Evolutionary conservation across 2,797 vertebrate genomes (phyloP), one percentile per base, ranked within the genome.

Genomic region (Triplophysa yarkandensis): DNA sequence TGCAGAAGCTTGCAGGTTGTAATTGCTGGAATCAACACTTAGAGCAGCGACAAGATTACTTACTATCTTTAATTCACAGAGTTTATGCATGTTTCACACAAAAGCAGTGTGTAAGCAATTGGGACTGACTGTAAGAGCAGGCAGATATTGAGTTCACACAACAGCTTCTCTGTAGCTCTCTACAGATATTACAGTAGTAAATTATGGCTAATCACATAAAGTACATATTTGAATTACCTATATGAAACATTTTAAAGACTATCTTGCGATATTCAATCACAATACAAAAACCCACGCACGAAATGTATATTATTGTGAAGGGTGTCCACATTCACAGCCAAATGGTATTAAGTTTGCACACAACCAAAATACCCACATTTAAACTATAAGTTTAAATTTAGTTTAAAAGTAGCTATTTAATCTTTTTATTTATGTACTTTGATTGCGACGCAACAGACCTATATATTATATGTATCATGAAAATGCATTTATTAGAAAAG

Each of bases 51-150:
- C 54, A 70, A 23, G 17, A 30, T 5, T 28, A 50, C 13, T 41
- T 55, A 28, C 19, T 65, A n/a, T 57, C 9, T 16, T 36, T 32
- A 65, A 65, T 65, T 57, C 23, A 65, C 46, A 23, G 9, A 19
- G 34, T 48, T 32, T n/a, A 34, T 2, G 8, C 6, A 3, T n/a
- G 3, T n/a, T 58, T 9, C 7, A 10, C 55, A n/a, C 8, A 8
- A n/a, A 41, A 14, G 50, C 11, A 27, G 48, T 2, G 10, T 19
- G 8, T 17, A 48, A 48, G n/a, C 2, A 11, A 13, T 14, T 14
- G 2, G 3, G n/a, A 50, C 7, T 25, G 27, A 54, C 17, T 48
- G 44, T n/a, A 48, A 19, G 2, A 25, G 21, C 50, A 25, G 23
- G 2, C 14, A 30, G 7, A 32, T 28, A 25, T 55, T 55, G 48